A percentile compares a stretch with the other conserved stretches of the same genome.
Evolutionary conservation across 2,888 invertebrate genomes (phyloP).

Genomic region (Eilema griseolum): DNA sequence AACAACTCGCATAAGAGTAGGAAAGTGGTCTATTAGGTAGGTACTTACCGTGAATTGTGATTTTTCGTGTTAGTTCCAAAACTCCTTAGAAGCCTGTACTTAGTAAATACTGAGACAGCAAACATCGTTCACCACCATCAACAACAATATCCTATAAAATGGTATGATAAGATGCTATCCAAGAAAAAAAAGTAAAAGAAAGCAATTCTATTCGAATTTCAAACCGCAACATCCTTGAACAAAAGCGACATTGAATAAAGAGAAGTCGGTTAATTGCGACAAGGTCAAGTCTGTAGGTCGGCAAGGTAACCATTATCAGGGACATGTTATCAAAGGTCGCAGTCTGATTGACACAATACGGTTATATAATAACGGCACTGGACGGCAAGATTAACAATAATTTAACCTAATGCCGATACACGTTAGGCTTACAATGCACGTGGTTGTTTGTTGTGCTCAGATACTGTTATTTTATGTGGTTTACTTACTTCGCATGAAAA

Average conservation of each 20-base stretch:
- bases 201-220: not conserved
- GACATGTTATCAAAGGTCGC: conserved; percentile 52
- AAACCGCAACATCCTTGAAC: not conserved
- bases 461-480: not conserved
- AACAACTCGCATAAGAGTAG: too few species aligned
- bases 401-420: conserved; percentile 18
- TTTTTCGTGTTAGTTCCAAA: too few species aligned
- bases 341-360: conserved; percentile 39
- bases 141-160: too few species aligned
- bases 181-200: not conserved
- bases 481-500: not conserved
- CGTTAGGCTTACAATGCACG: not conserved
- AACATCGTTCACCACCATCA: too few species aligned
- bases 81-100: too few species aligned
- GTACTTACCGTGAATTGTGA: too few species aligned
- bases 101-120: too few species aligned
- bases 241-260: conserved; percentile 37
- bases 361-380: conserved; percentile 34
- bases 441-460: not conserved
- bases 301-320: conserved; percentile 50
- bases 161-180: too few species aligned
- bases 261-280: conserved; percentile 41
- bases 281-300: conserved; percentile 47
- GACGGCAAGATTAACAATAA: conserved; percentile 20
- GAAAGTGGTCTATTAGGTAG: too few species aligned